phyloP scores from a whole-genome alignment of 64 coral and sea anemone species.

The Astreopora myriophthalma region DNA sequence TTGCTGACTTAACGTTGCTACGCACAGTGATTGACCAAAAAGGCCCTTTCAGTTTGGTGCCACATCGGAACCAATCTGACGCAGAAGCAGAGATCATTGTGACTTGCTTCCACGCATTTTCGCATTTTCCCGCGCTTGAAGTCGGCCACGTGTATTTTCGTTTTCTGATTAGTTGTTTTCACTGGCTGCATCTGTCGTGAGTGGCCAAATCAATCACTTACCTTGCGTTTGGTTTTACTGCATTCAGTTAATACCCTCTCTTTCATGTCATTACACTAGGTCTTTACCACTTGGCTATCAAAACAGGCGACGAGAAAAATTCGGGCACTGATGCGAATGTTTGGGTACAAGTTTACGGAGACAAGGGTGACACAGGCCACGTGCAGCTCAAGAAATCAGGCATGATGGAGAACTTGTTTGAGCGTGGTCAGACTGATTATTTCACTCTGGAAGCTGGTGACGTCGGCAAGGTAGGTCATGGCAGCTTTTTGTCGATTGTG shows the following conservation, averaged over 20 bases:
- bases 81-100: too few relatives aligned
- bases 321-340: constrained; percentile 89
- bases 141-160: background rate
- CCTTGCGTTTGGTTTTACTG: too few relatives aligned
- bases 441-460: constrained; percentile 94
- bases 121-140: background rate
- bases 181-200: too few relatives aligned
- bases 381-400: constrained; percentile 88
- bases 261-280: background rate
- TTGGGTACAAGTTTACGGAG: constrained; percentile 89
- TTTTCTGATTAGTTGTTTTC: background rate
- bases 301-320: constrained; percentile 80
- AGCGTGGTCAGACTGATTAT: constrained; percentile 89
- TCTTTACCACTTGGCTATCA: constrained; percentile 85
- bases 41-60: too few relatives aligned
- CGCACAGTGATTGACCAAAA: too few relatives aligned
- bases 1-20: too few relatives aligned
- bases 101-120: too few relatives aligned
- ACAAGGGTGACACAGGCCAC: constrained; percentile 88
- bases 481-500: background rate
- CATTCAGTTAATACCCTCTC: too few relatives aligned
- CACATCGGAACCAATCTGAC: too few relatives aligned
- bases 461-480: constrained; percentile 78
- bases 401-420: constrained; percentile 93
- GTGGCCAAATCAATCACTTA: background rate